These are phyloP conservation scores for Copsychus sechellarum DNA, from an alignment of 2,113 vertebrate genomes.

Conservation along the genomic window DNA sequence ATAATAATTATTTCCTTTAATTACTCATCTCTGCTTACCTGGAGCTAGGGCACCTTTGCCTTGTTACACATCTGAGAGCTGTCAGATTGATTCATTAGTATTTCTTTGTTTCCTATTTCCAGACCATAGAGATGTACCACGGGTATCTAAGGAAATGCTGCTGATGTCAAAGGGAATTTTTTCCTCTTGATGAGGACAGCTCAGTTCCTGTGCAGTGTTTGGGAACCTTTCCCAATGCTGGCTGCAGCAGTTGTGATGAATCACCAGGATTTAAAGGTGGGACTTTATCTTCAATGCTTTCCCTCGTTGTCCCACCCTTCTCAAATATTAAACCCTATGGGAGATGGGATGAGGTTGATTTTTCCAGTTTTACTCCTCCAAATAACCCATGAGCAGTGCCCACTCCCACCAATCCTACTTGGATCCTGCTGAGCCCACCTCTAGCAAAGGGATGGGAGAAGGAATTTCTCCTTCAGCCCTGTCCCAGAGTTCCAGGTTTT, in stretches of 20 bases:
- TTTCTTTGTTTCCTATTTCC: conserved; percentile 34
- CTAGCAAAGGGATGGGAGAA: background rate
- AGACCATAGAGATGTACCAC: background rate
- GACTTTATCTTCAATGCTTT: background rate
- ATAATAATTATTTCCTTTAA: conserved; percentile 67
- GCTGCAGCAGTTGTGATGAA: background rate
- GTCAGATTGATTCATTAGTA: conserved; percentile 44
- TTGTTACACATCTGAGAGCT: conserved; percentile 34
- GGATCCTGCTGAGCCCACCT: background rate
- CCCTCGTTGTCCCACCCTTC: background rate
- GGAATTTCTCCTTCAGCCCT: background rate
- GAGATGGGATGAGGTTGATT: background rate
- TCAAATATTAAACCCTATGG: background rate
- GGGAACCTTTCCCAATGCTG: background rate
- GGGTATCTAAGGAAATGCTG: background rate
- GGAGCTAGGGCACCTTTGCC: conserved; percentile 55
- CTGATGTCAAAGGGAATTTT: background rate
- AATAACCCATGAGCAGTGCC: background rate
- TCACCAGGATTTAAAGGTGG: background rate
- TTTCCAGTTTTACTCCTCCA: background rate
- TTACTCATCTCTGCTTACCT: conserved; percentile 62
- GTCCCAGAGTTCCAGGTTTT: background rate
- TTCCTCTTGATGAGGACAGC: background rate
- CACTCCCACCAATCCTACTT: background rate
- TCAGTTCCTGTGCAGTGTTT: background rate